Evolutionary conservation across 2,797 vertebrate genomes (phyloP).

Genomic region (Myotis planiceps): DNA sequence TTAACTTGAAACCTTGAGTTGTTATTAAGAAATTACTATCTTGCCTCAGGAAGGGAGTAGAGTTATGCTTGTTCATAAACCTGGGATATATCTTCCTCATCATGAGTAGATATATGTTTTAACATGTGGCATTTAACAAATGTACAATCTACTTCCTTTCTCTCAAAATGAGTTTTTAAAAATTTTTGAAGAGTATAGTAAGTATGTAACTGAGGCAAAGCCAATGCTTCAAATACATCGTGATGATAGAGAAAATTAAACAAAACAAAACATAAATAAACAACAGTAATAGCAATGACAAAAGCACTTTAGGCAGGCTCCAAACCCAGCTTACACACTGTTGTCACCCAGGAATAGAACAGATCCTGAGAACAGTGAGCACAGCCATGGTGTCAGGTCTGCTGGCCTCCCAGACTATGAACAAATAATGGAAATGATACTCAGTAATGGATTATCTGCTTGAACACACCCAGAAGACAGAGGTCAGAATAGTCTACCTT

Average conservation of each 20-base stretch:
- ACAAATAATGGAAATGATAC: not conserved
- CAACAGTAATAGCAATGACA: not conserved
- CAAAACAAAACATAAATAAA: not conserved
- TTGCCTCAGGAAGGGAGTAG: constrained; percentile 41
- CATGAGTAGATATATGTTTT: not conserved
- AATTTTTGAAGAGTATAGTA: not conserved
- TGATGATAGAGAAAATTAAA: not conserved
- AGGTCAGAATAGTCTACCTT: not conserved
- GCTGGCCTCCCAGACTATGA: not conserved
- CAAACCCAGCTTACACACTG: not conserved
- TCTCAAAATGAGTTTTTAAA: constrained; percentile 1
- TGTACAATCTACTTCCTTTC: not conserved
- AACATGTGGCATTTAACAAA: not conserved
- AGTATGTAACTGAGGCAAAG: not conserved
- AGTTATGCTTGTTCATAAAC: constrained; percentile 21
- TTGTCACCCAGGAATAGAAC: not conserved
- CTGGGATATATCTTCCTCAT: not conserved
- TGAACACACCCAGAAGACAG: not conserved
- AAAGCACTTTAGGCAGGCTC: not conserved
- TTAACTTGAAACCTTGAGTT: constrained; percentile 24
- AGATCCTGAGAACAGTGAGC: not conserved
- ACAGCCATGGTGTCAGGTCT: not conserved
- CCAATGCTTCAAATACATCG: not conserved
- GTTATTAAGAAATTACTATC: constrained; percentile 59
- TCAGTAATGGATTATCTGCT: not conserved